Base-by-base conservation (phyloP, 2,888 invertebrate genomes). In the Taenaris catops region DNA sequence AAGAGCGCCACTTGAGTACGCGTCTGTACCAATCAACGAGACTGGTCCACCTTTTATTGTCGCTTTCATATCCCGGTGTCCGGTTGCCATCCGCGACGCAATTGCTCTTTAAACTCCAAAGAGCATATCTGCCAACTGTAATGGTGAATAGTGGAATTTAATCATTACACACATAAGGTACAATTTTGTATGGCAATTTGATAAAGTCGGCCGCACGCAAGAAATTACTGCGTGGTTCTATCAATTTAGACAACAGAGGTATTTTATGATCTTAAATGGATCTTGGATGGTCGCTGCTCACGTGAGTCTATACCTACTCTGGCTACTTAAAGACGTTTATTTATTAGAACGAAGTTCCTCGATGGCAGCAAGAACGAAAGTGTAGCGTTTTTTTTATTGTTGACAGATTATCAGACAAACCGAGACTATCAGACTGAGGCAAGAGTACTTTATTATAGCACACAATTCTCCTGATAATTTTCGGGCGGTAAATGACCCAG, bases 31-130 rank as follows among this genome's bases (percentile, higher is more conserved):
- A 73, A 79, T 83, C 79, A 80, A 70, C 62, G 58, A 61, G 61
- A 62, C 80, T 79, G 76, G 79, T 78, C 83, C 71, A 66, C 84
- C 84, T 83, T 83, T 83, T 83, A 81, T 80, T 79, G 81, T 72
- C 63, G 70, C 80, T 81, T 81, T 80, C 76, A 78, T 74, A 63
- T 60, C 69, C 70, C 78, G 74, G 81, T 81, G 81, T 83, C 81
- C 78, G 78, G 81, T 83, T 74, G 74, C 78, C 73, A 76, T 78
- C 76, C 76, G 71, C 58, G 55, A 51, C 44, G 51, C 78, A 83
- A 81, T 80, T 83, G 71, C 46, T 49, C 40, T 38, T 46, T 53
- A 63, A 37, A 37, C 36, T 31, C 54, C 49, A 50, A 66, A 64
- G 34, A 48, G 36, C 59, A 8, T 41, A 54, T 34, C 24, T 25